Percentiles rank a stretch among this genome's conserved stretches.
phyloP scores from a whole-genome alignment of 2,113 vertebrate species.

The Leucoraja erinaceus region DNA sequence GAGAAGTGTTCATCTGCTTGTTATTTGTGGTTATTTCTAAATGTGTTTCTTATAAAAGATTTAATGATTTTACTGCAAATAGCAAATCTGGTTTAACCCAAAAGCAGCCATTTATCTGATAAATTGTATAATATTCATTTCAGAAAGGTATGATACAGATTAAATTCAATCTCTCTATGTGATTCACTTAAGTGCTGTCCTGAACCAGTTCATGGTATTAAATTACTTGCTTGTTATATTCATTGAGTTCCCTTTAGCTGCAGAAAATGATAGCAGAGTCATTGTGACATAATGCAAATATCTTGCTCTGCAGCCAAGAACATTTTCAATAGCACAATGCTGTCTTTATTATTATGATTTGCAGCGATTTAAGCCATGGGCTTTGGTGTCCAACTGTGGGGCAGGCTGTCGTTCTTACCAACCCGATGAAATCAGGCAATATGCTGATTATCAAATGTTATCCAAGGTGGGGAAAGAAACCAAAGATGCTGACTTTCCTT shows the following conservation, averaged over 20 bases:
- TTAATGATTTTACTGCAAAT: slow-evolving; percentile 1
- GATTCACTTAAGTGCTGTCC: slow-evolving; percentile 3
- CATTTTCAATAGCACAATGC: not conserved
- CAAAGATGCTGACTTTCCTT: not conserved
- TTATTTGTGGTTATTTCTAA: not conserved
- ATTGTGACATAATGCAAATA: slow-evolving; percentile 21
- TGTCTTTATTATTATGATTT: slow-evolving; percentile 3
- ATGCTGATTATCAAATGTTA: not conserved
- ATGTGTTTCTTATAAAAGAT: not conserved
- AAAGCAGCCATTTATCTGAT: not conserved
- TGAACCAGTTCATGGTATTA: not conserved
- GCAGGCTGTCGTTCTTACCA: not conserved
- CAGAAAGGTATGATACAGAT: not conserved
- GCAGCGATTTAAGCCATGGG: not conserved
- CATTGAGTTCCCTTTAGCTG: not conserved
- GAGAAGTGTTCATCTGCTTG: not conserved
- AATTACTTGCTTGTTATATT: not conserved
- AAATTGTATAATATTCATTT: not conserved
- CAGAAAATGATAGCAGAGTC: not conserved
- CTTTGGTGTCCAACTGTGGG: not conserved
- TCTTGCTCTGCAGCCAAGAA: not conserved
- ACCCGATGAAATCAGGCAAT: not conserved
- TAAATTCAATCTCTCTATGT: not conserved
- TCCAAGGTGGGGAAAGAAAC: not conserved
- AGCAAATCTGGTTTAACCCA: not conserved